phyloP scores from a whole-genome alignment of 2,113 vertebrate species.

The Brachypteracias leptosomus region DNA sequence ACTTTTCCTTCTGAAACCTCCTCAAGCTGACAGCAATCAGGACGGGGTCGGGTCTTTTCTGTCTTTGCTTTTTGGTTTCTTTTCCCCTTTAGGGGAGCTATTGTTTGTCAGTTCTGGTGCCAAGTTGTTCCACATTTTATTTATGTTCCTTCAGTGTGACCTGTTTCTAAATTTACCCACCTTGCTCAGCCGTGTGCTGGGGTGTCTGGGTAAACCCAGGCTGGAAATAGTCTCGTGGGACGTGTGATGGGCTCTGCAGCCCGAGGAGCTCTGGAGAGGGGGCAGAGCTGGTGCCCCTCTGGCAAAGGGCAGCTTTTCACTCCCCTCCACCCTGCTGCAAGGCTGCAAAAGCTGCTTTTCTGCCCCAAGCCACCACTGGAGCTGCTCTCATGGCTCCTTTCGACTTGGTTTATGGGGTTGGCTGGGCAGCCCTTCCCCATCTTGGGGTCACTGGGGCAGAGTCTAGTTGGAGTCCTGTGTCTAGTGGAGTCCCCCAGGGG shows the following conservation, averaged over 20 bases:
- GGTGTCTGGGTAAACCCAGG: background rate
- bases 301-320: background rate
- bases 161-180: slow-evolving; percentile 26
- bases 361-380: background rate
- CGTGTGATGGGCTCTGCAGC: background rate
- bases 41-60: background rate
- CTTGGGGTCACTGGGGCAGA: too few relatives aligned
- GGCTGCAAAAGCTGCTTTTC: background rate
- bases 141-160: background rate
- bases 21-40: background rate
- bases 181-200: background rate
- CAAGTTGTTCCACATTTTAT: background rate
- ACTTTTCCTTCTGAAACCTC: background rate
- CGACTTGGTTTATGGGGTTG: background rate
- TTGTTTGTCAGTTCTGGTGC: background rate
- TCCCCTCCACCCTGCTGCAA: background rate
- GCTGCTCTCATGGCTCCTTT: background rate
- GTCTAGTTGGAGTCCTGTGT: too few relatives aligned
- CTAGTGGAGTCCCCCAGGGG: too few relatives aligned
- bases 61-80: background rate
- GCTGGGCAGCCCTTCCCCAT: accelerated
- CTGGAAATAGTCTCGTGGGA: slow-evolving; percentile 12
- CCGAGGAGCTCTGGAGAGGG: background rate
- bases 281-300: background rate
- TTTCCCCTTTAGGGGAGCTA: background rate